A percentile compares a stretch with the other conserved stretches of the same genome.
Conservation (phyloP, 37 sponge, comb jelly and placozoan species). For the Tethya wilhelma region DNA sequence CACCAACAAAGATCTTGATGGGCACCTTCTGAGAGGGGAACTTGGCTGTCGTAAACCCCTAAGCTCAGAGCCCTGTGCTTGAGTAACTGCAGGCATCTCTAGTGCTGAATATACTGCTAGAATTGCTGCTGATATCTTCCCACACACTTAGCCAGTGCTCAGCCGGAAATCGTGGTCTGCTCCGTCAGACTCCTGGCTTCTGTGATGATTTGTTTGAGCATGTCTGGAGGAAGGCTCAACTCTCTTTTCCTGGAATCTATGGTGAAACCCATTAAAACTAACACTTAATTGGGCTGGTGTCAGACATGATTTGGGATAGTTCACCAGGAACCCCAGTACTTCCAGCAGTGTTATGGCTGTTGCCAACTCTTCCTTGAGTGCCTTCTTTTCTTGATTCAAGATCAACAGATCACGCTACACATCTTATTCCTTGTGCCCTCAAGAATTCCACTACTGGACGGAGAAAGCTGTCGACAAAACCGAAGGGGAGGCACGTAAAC, state of each 20-base stretch:
- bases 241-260: not conserved
- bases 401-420: too few relatives aligned
- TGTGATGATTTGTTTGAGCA: not conserved
- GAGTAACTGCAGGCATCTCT: not conserved
- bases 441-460: too few relatives aligned
- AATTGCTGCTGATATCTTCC: too few relatives aligned
- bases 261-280: not conserved
- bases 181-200: not conserved
- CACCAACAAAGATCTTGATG: not conserved
- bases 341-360: too few relatives aligned
- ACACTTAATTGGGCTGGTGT: not conserved
- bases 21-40: not conserved
- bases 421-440: too few relatives aligned
- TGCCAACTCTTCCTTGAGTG: too few relatives aligned
- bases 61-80: not conserved
- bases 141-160: too few relatives aligned
- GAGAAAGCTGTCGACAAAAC: too few relatives aligned
- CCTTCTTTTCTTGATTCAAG: too few relatives aligned
- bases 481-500: too few relatives aligned
- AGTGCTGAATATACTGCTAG: not conserved
- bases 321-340: too few relatives aligned
- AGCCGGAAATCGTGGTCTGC: too few relatives aligned
- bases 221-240: not conserved
- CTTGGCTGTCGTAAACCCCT: not conserved
- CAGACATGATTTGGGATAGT: conserved; percentile 4